These are phyloP conservation scores for Ruditapes philippinarum DNA, from an alignment of 1,140 invertebrate species.

Conservation along the genomic window DNA sequence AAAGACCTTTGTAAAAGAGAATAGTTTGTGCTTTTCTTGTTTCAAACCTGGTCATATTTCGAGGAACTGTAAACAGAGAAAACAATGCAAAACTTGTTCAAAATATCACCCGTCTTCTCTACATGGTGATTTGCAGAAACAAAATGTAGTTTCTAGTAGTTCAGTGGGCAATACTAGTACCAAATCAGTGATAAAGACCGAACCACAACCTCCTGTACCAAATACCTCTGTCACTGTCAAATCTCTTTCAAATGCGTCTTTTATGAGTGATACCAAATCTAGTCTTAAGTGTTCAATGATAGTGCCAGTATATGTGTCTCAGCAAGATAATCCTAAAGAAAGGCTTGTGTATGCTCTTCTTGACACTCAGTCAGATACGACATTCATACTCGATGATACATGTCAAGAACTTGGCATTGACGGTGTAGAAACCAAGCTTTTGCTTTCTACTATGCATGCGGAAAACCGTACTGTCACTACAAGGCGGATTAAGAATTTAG, in stretches of 20 bases:
- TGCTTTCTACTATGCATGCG: conserved; percentile 10
- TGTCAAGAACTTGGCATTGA: not conserved
- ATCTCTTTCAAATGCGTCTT: not conserved
- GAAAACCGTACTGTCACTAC: conserved; percentile 7
- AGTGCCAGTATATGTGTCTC: conserved; percentile 36
- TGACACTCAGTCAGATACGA: conserved; percentile 41
- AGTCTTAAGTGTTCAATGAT: not conserved
- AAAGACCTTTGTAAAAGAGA: too few species aligned
- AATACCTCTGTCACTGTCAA: not conserved
- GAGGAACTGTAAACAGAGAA: too few species aligned
- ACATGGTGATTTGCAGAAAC: too few species aligned
- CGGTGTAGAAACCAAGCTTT: not conserved
- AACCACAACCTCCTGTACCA: too few species aligned
- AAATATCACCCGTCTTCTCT: not conserved
- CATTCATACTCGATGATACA: not conserved
- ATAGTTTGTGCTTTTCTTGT: too few species aligned
- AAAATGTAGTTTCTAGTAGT: too few species aligned
- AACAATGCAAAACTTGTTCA: not conserved
- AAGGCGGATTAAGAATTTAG: conserved; percentile 9
- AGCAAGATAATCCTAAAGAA: not conserved
- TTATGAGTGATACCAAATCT: not conserved
- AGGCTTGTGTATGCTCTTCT: conserved; percentile 21
- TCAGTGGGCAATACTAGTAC: too few species aligned
- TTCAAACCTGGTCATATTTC: too few species aligned
- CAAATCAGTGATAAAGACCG: too few species aligned